A percentile compares a stretch with the other conserved stretches of the same genome.
Evolutionary conservation across 2,888 invertebrate species (phyloP).

Genomic region (Melipona bicolor): DNA sequence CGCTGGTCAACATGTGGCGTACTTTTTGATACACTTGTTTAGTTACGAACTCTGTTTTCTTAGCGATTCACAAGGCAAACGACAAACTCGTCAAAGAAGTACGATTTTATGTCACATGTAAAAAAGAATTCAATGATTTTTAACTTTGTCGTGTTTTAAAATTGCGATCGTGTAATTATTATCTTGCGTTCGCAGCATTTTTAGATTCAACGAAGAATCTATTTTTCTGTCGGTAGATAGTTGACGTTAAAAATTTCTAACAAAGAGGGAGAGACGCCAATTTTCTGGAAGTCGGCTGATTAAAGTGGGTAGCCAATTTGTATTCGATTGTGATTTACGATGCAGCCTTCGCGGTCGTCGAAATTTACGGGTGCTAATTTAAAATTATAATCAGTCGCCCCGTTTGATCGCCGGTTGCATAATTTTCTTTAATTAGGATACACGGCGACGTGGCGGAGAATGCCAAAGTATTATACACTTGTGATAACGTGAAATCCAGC

Average conservation of each 20-base stretch:
- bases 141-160: no score
- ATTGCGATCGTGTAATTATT: no score
- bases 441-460: background rate
- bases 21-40: no score
- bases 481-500: background rate
- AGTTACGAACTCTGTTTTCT: background rate
- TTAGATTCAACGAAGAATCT: background rate
- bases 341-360: background rate
- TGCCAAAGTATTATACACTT: background rate
- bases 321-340: constrained; percentile 32
- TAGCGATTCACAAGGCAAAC: no score
- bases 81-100: no score
- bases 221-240: no score
- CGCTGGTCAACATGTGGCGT: no score
- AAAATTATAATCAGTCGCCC: constrained; percentile 19
- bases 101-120: no score
- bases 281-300: background rate
- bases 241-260: background rate
- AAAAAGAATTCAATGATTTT: no score
- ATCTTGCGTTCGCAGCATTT: no score
- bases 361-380: constrained; percentile 33
- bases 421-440: constrained; percentile 32
- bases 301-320: constrained; percentile 17
- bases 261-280: background rate
- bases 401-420: constrained; percentile 25